Conservation (phyloP, 2,797 vertebrate genomes). For the Chanos chanos region DNA sequence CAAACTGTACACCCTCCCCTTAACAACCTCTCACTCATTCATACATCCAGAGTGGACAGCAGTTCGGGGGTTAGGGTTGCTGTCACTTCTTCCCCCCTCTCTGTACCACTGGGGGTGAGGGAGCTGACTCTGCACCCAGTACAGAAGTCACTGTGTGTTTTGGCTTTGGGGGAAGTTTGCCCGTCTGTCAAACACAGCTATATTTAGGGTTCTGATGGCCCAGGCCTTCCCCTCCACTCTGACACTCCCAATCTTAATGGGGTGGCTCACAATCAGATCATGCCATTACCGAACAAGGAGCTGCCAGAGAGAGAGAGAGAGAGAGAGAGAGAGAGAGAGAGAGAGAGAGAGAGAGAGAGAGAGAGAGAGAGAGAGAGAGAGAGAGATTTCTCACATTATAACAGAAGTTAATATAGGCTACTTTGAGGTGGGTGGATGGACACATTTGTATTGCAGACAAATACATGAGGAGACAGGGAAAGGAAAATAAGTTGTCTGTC, state of each 20-base stretch:
- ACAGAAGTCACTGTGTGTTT: not conserved
- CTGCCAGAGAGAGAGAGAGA: not conserved
- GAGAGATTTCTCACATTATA: too few relatives aligned
- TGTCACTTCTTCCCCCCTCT: too few relatives aligned
- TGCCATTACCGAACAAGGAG: conserved; percentile 74
- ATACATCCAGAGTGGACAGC: too few relatives aligned
- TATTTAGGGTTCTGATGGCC: conserved; percentile 61
- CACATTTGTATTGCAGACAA: too few relatives aligned
- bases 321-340: not conserved
- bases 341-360: not conserved
- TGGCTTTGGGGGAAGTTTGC: conserved; percentile 39
- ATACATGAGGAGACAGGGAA: too few relatives aligned
- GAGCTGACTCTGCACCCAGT: conserved; percentile 1
- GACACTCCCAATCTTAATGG: conserved; percentile 66
- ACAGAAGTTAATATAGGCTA: too few relatives aligned
- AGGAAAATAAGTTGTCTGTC: too few relatives aligned
- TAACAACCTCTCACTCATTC: too few relatives aligned
- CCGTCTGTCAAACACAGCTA: conserved; percentile 53
- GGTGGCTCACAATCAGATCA: conserved; percentile 59
- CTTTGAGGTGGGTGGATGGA: too few relatives aligned
- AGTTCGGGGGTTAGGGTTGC: too few relatives aligned
- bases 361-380: not conserved
- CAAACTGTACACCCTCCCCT: too few relatives aligned
- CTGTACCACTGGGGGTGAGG: not conserved
- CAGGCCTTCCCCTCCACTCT: conserved; percentile 50